phyloP scores from a whole-genome alignment of 2,113 vertebrate species.

The Eretmochelys imbricata region DNA sequence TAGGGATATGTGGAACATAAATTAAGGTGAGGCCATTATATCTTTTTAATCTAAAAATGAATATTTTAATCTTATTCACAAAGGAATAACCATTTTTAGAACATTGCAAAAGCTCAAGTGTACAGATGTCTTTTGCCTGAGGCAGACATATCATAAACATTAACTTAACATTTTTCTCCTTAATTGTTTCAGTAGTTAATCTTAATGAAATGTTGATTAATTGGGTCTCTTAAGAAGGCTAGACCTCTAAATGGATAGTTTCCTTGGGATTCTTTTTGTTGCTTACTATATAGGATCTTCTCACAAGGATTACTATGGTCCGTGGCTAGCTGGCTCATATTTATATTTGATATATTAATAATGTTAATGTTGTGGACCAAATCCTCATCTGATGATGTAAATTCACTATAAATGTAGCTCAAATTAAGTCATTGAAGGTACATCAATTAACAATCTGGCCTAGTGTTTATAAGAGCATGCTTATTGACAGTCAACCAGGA shows the following conservation, averaged over 20 bases:
- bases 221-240: neutral
- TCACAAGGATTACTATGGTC: slow-evolving; percentile 26
- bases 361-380: slow-evolving; percentile 20
- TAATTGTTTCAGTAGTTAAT: slow-evolving; percentile 21
- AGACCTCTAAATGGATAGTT: neutral
- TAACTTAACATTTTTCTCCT: slow-evolving; percentile 1
- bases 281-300: slow-evolving; percentile 10
- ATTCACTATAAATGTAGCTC: slow-evolving; percentile 31
- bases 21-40: neutral
- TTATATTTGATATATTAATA: neutral
- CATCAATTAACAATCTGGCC: neutral
- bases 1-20: neutral
- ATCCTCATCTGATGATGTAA: slow-evolving; percentile 36
- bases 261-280: slow-evolving; percentile 55
- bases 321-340: neutral
- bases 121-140: neutral
- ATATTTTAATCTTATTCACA: neutral
- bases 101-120: neutral
- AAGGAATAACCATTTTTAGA: neutral
- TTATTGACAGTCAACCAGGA: neutral
- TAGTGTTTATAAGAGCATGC: neutral
- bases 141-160: neutral
- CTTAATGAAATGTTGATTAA: slow-evolving; percentile 37
- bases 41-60: neutral
- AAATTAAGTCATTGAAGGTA: slow-evolving; percentile 23